Evolutionary conservation across 2,888 invertebrate genomes (phyloP), one percentile per base, ranked within the genome.

Genomic region (Chaetoderma sp.): DNA sequence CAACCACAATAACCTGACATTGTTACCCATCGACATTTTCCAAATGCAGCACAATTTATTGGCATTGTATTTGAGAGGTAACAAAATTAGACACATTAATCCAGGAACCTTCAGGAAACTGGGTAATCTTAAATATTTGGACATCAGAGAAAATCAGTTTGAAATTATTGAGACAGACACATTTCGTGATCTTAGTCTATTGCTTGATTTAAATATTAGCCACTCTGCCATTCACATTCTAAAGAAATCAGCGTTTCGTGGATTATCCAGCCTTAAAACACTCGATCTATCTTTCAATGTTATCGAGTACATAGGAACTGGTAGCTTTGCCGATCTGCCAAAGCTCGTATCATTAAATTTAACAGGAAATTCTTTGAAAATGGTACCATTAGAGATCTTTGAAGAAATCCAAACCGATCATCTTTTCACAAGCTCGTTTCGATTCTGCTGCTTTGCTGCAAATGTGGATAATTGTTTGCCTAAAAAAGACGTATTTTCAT

Each of bases 401-500:
- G 25, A 23, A 23, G 13, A 52, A 52, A 28, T 52, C 16, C 3
- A 3, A 2, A 33, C 30, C 3, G 21, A 30, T 8, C 10, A 52
- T 10, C 16, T 52, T 28, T 52, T 28, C 32, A 52, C 52, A 13
- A 33, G 32, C n/a, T 52, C 52, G 2, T 52, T 30, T 21, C 4
- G 52, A 13, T 52, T 30, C 16, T 52, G 52, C n/a, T 52, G 52
- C 10, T 52, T 25, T 8, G 16, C 28, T 25, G 27, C 45, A 16
- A 61, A 70, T 5, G 71, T 70, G 3, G 33, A 30, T 5, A 45
- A 60, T 27, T 77, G 77, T 47, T 42, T 64, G 32, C 77, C 77
- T 0, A 56, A 68, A 32, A 73, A 72, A 1, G 76, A 77, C 52
- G 76, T 73, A 8, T 72, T 77, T 44, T 76, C 76, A 42, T 75